These are phyloP conservation scores for Geophilus truncorum DNA, from an alignment of 2,888 invertebrate genomes.

Conservation along the genomic window DNA sequence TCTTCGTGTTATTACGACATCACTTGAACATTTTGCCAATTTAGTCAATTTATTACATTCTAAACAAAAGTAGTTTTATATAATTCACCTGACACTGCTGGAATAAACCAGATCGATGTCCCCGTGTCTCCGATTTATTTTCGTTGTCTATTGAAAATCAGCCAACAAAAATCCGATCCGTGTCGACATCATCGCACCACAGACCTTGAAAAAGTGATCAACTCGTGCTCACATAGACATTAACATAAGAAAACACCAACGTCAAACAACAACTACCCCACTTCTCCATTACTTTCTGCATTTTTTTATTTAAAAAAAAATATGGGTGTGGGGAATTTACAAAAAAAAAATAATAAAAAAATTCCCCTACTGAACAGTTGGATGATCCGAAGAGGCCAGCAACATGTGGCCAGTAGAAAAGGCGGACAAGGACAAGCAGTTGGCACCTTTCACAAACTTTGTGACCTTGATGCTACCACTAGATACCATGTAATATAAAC, in stretches of 20 bases:
- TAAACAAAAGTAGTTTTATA: neutral
- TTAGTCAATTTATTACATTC: too few relatives aligned
- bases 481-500: neutral
- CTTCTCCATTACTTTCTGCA: neutral
- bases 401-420: neutral
- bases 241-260: neutral
- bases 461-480: neutral
- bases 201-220: too few relatives aligned
- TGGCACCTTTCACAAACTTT: neutral
- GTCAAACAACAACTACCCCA: neutral
- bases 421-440: neutral
- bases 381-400: neutral
- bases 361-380: neutral
- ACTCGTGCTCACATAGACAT: too few relatives aligned
- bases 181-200: neutral
- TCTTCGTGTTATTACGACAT: too few relatives aligned
- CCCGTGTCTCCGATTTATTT: neutral
- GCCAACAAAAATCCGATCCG: neutral
- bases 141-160: neutral
- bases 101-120: neutral
- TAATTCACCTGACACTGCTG: neutral
- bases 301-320: too few relatives aligned
- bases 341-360: neutral
- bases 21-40: too few relatives aligned
- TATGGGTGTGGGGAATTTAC: too few relatives aligned